A percentile compares a stretch with the other conserved stretches of the same genome.
Evolutionary conservation across 2,113 vertebrate species (phyloP).

Genomic region (Melanostigma gelatinosum): DNA sequence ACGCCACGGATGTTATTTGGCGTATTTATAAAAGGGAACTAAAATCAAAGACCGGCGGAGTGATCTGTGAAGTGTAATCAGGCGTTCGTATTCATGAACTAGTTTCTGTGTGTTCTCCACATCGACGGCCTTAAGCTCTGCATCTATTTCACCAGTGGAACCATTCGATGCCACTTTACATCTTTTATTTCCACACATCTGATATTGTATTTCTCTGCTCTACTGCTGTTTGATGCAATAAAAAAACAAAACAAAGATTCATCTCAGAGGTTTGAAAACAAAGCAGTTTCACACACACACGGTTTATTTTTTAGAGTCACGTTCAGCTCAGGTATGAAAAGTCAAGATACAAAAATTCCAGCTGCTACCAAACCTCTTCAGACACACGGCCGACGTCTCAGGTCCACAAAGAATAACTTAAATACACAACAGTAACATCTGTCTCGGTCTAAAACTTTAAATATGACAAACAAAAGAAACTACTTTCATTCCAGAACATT

Average conservation of each 20-base stretch:
- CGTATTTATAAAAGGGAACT: conserved; percentile 2
- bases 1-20: neutral
- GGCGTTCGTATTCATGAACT: conserved; percentile 9
- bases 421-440: conserved; percentile 17
- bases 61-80: neutral
- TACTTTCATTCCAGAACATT: conserved; percentile 6
- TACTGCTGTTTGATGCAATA: conserved; percentile 80
- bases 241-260: conserved; percentile 60
- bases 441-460: neutral
- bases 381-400: conserved; percentile 2
- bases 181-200: conserved; percentile 11
- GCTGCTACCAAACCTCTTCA: conserved; percentile 32
- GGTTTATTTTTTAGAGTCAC: neutral
- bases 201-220: conserved; percentile 66
- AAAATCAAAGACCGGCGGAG: neutral
- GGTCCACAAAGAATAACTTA: conserved; percentile 46
- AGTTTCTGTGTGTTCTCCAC: neutral
- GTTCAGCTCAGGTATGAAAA: conserved; percentile 51
- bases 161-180: conserved; percentile 33
- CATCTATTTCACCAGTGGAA: conserved; percentile 36
- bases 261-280: conserved; percentile 24
- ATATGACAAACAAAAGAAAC: neutral
- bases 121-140: conserved; percentile 40
- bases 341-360: conserved; percentile 27
- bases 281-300: neutral